Evolutionary conservation across 2,888 invertebrate species (phyloP).

Genomic region (Diabrotica balteata): DNA sequence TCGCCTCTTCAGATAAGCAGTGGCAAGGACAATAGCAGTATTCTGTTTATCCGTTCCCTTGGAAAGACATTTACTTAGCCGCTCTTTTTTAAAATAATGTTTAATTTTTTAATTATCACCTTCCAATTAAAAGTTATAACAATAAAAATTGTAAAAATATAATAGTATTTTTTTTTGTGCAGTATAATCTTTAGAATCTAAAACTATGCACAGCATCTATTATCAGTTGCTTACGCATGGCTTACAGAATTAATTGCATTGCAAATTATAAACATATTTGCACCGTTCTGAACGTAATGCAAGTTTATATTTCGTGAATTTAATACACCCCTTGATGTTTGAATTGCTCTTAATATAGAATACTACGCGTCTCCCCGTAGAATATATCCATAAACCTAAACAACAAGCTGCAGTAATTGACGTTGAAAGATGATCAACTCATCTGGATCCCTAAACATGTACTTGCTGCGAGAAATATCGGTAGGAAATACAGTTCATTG

Average conservation of each 20-base stretch:
- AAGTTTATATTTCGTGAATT: neutral
- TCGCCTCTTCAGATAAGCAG: too few species aligned
- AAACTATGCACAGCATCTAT: neutral
- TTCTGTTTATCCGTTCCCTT: too few species aligned
- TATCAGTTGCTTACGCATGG: slow-evolving; percentile 4
- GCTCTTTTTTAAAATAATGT: too few species aligned
- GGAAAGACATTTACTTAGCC: too few species aligned
- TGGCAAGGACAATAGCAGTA: too few species aligned
- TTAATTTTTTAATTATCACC: too few species aligned
- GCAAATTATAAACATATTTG: neutral
- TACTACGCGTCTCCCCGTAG: neutral
- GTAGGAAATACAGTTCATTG: neutral
- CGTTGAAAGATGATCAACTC: slow-evolving; percentile 28
- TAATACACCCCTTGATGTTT: neutral
- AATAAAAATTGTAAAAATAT: too few species aligned
- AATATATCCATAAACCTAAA: slow-evolving; percentile 8
- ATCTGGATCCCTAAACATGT: slow-evolving; percentile 22
- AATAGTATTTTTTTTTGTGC: too few species aligned
- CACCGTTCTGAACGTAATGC: too few species aligned
- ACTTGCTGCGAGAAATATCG: slow-evolving; percentile 8
- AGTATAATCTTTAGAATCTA: too few species aligned
- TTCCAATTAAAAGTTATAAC: too few species aligned
- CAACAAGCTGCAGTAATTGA: slow-evolving; percentile 23
- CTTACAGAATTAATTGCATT: slow-evolving; percentile 3
- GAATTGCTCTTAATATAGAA: slow-evolving; percentile 1